Evolutionary conservation across 2,113 vertebrate genomes (phyloP), one percentile per base, ranked within the genome.

Genomic region (Rhinolophus ferrumequinum): DNA sequence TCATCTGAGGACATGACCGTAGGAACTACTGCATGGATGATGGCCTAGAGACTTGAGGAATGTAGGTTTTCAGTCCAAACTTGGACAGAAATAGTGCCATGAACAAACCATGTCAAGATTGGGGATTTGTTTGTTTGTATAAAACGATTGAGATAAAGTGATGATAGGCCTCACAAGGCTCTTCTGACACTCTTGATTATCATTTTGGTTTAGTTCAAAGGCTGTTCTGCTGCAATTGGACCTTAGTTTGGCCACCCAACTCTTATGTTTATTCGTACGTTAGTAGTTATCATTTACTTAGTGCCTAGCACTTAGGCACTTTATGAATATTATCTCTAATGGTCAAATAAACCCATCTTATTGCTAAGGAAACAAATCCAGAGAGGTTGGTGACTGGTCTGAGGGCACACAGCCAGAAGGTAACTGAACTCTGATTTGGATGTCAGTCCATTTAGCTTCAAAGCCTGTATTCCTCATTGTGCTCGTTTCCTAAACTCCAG

Each of bases 171-270:
- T 81, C 70, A 6, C 8, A 58, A 18, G 56, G 28, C 21, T 85
- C 16, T 33, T 92, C 35, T 87, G 3, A 77, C 33, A 30, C 16
- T 72, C 38, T 18, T 62, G 56, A 33, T 86, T 83, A 50, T 69
- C 50, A 83, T 90, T 94, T 86, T 96, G 72, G 33, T 83, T 91
- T 96, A 60, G 24, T 90, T 88, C 41, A 83, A 52, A 85, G 58
- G 60, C 33, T 80, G 30, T 18, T 56, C 8, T 77, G 38, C 41
- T 89, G 18, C 70, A 92, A 87, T 35, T 73, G n/a, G 47, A 73
- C 38, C 16, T 77, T 94, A 86, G 33, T 73, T 88, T 88, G 66
- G 33, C 69, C 41, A 58, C 86, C 4, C 28, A 66, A 11, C n/a
- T 90, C 16, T 80, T 22, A 33, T 3, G 30, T 8, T 88, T 44